phyloP scores from a whole-genome alignment of 2,797 vertebrate species.

The Rachycentron canadum region DNA sequence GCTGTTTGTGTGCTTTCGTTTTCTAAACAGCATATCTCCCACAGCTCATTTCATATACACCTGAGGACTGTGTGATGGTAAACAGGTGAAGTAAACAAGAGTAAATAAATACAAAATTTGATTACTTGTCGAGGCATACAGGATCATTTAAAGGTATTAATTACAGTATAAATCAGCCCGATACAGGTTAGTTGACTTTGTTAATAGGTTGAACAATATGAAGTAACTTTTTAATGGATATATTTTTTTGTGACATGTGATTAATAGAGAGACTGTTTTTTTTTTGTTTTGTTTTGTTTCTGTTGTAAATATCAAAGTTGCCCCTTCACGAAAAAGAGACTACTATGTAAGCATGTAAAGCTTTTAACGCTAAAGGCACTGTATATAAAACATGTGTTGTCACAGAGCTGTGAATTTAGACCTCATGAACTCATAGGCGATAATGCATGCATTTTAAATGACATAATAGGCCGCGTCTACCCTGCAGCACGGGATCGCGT shows the following conservation, averaged over 20 bases:
- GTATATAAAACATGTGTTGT: constrained; percentile 1
- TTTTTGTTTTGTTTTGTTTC: background rate
- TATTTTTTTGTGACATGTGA: background rate
- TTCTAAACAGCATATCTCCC: constrained; percentile 79
- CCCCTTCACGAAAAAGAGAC: background rate
- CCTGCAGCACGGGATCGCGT: constrained; percentile 73
- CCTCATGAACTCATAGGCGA: constrained; percentile 52
- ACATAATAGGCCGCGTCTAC: constrained; percentile 53
- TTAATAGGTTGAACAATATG: background rate
- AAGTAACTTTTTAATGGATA: background rate
- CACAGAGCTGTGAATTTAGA: constrained; percentile 26
- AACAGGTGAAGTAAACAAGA: constrained; percentile 71
- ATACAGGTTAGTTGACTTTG: constrained; percentile 1
- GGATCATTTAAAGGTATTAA: constrained; percentile 46
- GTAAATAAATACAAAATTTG: constrained; percentile 47
- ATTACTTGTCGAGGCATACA: constrained; percentile 27
- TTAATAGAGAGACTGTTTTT: background rate
- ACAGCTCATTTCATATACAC: constrained; percentile 76
- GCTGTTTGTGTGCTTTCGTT: constrained; percentile 76
- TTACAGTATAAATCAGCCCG: constrained; percentile 17
- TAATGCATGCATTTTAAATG: constrained; percentile 75
- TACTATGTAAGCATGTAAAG: background rate
- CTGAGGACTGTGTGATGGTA: constrained; percentile 65
- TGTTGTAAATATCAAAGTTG: constrained; percentile 7
- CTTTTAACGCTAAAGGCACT: constrained; percentile 6